phyloP scores from a whole-genome alignment of 2,113 vertebrate species.

The Myotis yumanensis region DNA sequence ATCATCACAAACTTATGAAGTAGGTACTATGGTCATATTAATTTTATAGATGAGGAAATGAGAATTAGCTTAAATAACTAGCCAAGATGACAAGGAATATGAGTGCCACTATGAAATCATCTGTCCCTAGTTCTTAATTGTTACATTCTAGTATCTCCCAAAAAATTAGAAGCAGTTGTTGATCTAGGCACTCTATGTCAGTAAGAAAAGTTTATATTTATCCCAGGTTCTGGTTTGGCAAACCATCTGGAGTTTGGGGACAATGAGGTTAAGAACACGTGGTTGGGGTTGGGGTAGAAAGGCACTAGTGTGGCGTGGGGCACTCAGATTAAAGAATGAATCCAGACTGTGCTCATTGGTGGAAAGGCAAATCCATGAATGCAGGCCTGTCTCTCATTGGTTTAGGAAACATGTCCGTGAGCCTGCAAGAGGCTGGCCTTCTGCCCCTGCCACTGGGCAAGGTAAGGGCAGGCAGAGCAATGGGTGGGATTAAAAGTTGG shows the following conservation, averaged over 20 bases:
- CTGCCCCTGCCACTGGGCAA: neutral
- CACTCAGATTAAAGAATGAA: neutral
- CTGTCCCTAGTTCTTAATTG: neutral
- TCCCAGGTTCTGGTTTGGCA: neutral
- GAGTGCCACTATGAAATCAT: neutral
- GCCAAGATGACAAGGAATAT: neutral
- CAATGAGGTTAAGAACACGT: neutral
- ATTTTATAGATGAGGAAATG: neutral
- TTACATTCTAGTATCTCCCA: neutral
- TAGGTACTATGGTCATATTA: neutral
- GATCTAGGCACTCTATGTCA: neutral
- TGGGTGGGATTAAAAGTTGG: neutral
- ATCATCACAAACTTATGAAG: neutral
- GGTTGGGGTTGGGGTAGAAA: neutral
- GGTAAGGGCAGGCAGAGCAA: neutral
- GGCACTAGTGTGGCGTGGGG: too few species aligned
- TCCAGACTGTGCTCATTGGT: neutral
- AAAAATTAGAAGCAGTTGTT: neutral
- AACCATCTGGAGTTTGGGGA: neutral
- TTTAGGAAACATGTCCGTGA: neutral
- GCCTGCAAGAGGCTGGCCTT: neutral
- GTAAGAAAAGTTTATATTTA: neutral
- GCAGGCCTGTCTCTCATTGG: neutral
- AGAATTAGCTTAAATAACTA: neutral
- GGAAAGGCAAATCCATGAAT: neutral